Base-by-base conservation (phyloP, 2,113 vertebrate species). In the Sinocyclocheilus rhinocerous region DNA sequence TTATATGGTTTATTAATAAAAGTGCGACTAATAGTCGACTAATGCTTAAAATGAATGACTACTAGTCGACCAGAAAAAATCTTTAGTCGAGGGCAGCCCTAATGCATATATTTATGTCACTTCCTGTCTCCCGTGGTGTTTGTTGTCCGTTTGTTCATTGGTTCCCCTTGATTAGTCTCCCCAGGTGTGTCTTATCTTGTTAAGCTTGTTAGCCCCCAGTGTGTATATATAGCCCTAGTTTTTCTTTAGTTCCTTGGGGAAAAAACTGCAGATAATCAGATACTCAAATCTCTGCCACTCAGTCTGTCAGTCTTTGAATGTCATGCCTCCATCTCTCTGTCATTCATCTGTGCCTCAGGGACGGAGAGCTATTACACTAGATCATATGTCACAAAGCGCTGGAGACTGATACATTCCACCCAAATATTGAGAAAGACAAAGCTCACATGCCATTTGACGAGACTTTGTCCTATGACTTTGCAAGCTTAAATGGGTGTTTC, bases 341-440 rank as follows among this genome's bases (percentile, higher is more conserved):
- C 72, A 76, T 77, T 81, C 45, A 22, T 75, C 16, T 77, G 36
- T 57, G 59, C 63, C 61, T 90, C 90, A 89, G 84, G 91, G 92
- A 93, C 90, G 88, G 90, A 36, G 89, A 93, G 92, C 92, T 93
- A 92, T 94, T 93, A 93, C 92, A 92, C 93, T 92, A 93, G 93
- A 94, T 94, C 92, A 93, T 91, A 92, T 95, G 93, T 95, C 93
- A 95, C 89, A 91, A 93, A 93, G 90, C 91, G 89, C 91, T 93
- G 92, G 92, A 94, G 91, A 55, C 76, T 29, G 39, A 84, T 76
- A 83, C 59, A 83, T 88, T 86, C 45, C 84, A 86, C 29, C 76
- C 69, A 83, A 81, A 73, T 81, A 81, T 72, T 91, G 87, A 85
- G 59, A 82, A 85, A 91, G 88, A 90, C 87, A 87, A 63, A 86